phyloP scores from a whole-genome alignment of 2,888 invertebrate genomes.

The Archips xylosteana region DNA sequence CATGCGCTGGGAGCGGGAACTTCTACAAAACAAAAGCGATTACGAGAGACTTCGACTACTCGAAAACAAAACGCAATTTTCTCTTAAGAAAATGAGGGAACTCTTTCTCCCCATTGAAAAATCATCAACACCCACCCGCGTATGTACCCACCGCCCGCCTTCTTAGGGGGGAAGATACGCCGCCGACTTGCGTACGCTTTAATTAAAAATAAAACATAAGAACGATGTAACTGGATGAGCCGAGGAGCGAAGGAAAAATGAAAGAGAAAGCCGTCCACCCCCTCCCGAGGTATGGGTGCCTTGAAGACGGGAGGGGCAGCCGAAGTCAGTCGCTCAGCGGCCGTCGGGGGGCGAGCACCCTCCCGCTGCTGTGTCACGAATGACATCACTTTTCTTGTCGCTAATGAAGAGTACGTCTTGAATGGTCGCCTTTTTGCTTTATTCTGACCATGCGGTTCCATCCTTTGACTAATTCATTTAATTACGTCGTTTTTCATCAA shows the following conservation, averaged over 20 bases:
- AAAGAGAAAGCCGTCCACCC: conserved; percentile 84
- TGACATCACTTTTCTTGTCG: conserved; percentile 85
- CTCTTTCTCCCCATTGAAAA: conserved; percentile 86
- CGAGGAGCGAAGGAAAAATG: conserved; percentile 86
- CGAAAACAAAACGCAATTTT: conserved; percentile 86
- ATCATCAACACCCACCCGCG: conserved; percentile 85
- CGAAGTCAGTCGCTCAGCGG: conserved; percentile 80
- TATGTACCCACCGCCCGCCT: conserved; percentile 71
- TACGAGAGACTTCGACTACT: conserved; percentile 85
- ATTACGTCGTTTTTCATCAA: conserved; percentile 51
- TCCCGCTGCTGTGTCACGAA: conserved; percentile 80
- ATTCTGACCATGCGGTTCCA: conserved; percentile 60
- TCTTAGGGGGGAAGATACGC: conserved; percentile 79
- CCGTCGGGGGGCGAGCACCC: conserved; percentile 75
- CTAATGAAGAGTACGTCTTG: conserved; percentile 84
- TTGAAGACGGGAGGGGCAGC: conserved; percentile 60
- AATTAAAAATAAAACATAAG: conserved; percentile 86
- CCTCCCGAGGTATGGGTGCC: conserved; percentile 60
- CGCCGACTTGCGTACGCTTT: conserved; percentile 86
- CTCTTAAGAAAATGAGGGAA: conserved; percentile 86
- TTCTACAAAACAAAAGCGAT: conserved; percentile 84
- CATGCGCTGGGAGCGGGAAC: conserved; percentile 75
- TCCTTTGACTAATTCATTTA: conserved; percentile 58
- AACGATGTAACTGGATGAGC: conserved; percentile 86
- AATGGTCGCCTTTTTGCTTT: conserved; percentile 71